Conservation (phyloP, 1,140 invertebrate genomes). For the Thalassaphorura encarpata region DNA sequence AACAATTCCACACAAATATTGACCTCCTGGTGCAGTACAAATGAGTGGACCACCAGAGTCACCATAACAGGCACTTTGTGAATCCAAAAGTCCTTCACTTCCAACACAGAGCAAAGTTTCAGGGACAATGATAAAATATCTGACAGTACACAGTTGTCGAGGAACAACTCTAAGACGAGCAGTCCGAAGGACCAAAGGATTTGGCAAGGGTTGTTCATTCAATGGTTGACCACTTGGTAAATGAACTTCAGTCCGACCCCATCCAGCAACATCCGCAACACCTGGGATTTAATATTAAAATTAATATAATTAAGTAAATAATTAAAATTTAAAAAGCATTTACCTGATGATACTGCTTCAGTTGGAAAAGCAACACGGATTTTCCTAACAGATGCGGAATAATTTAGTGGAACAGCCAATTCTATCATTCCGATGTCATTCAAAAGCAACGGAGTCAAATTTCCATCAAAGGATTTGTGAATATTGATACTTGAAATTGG, state of each 20-base stretch:
- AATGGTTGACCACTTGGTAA: background rate
- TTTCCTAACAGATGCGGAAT: background rate
- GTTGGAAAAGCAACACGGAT: background rate
- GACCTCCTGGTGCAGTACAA: background rate
- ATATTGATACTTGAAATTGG: background rate
- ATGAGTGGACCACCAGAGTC: slow-evolving; percentile 1
- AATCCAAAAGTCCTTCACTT: slow-evolving; percentile 5
- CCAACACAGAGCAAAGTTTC: background rate
- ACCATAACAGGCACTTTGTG: slow-evolving; percentile 3
- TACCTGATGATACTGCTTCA: no score
- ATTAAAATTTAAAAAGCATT: background rate
- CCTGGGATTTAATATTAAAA: background rate
- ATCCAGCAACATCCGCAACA: background rate
- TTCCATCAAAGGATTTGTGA: background rate
- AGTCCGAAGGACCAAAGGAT: background rate
- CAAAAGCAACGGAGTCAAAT: background rate
- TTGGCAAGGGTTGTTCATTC: background rate
- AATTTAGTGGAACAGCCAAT: background rate
- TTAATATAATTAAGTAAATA: background rate
- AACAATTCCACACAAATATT: slow-evolving; percentile 1
- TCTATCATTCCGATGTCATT: slow-evolving; percentile 4
- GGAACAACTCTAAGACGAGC: background rate
- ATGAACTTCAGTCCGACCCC: background rate
- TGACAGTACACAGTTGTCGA: background rate
- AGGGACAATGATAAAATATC: background rate